phyloP scores from a whole-genome alignment of 2,113 vertebrate genomes.

The Hyaena hyaena region DNA sequence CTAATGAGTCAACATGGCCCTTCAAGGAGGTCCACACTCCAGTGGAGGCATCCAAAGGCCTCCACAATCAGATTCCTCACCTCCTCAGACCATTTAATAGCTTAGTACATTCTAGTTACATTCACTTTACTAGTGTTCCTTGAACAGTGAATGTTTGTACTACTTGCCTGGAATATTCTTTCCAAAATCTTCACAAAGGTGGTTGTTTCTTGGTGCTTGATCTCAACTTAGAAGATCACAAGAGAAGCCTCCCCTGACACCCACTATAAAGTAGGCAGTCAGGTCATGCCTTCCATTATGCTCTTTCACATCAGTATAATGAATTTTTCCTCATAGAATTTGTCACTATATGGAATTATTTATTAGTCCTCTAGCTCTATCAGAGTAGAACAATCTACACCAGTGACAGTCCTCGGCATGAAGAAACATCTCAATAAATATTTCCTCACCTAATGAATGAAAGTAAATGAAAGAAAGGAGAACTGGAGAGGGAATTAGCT shows the following conservation, averaged over 20 bases:
- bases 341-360: background rate
- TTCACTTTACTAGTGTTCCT: background rate
- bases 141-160: background rate
- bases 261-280: background rate
- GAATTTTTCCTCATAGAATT: background rate
- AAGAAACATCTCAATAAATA: background rate
- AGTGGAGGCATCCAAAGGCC: rapidly evolving
- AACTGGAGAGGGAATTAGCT: background rate
- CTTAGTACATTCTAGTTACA: too few relatives aligned
- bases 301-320: background rate
- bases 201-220: background rate
- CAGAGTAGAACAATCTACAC: background rate
- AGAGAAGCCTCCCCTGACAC: background rate
- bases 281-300: background rate
- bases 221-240: background rate
- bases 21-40: background rate
- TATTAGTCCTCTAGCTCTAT: background rate
- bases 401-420: background rate
- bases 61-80: rapidly evolving
- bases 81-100: rapidly evolving
- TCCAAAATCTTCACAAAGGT: background rate
- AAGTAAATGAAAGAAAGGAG: background rate
- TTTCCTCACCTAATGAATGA: background rate
- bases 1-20: background rate
- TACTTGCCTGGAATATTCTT: background rate